Evolutionary conservation across 2,888 invertebrate species (phyloP).

Genomic region (Meta bourneti): DNA sequence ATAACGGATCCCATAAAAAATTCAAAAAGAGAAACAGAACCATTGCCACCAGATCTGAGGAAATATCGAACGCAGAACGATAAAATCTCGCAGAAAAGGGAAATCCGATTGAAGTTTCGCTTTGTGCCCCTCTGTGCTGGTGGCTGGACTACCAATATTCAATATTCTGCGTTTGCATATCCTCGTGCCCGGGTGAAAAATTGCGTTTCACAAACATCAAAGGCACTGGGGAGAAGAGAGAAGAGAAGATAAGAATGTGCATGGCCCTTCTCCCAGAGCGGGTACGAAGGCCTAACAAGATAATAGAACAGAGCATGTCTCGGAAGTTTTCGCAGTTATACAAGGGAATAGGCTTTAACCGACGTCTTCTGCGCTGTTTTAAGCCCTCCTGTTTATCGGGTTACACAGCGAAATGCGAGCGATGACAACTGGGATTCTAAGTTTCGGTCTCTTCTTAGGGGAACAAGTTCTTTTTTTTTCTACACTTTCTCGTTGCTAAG

Average conservation of each 20-base stretch:
- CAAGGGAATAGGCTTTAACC: slow-evolving; percentile 12
- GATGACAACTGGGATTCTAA: background rate
- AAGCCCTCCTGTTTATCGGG: slow-evolving; percentile 11
- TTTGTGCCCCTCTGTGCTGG: slow-evolving; percentile 37
- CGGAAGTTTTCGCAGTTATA: slow-evolving; percentile 22
- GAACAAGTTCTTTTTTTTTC: too few species aligned
- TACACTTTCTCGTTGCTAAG: too few species aligned
- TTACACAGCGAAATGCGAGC: slow-evolving; percentile 10
- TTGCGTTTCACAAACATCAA: slow-evolving; percentile 65
- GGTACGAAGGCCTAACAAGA: slow-evolving; percentile 60
- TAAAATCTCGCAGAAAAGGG: slow-evolving; percentile 35
- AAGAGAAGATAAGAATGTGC: slow-evolving; percentile 46
- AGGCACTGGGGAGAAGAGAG: slow-evolving; percentile 26
- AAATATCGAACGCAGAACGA: slow-evolving; percentile 46
- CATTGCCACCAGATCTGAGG: slow-evolving; percentile 42
- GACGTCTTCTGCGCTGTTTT: background rate
- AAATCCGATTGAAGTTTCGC: slow-evolving; percentile 67
- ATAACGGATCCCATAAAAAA: slow-evolving; percentile 23
- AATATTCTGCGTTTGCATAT: slow-evolving; percentile 74
- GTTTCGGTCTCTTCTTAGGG: too few species aligned
- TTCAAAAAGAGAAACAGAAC: slow-evolving; percentile 2
- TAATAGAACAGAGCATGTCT: slow-evolving; percentile 30
- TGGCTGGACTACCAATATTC: slow-evolving; percentile 68
- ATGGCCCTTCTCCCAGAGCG: slow-evolving; percentile 10
- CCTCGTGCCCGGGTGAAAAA: slow-evolving; percentile 54